Conservation (phyloP, 2,797 vertebrate genomes). For the Megaceryle alcyon region DNA sequence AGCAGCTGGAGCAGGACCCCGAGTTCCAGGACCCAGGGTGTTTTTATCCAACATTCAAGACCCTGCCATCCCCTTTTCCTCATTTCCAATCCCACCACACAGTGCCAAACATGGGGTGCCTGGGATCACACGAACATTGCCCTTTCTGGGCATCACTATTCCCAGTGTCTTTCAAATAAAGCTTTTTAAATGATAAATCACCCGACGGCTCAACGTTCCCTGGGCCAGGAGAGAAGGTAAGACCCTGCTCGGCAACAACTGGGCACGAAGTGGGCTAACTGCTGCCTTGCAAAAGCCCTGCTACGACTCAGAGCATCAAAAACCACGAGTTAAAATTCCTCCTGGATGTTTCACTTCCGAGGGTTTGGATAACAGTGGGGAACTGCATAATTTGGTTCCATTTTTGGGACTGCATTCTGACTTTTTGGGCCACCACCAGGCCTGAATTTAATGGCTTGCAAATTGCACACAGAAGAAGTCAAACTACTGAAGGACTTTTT, state of each 20-base stretch:
- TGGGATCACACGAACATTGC: not conserved
- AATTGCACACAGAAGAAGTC: not conserved
- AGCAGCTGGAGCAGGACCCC: not conserved
- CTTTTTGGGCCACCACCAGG: not conserved
- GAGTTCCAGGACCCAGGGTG: not conserved
- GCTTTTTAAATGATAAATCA: not conserved
- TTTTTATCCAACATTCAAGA: not conserved
- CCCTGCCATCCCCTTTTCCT: not conserved
- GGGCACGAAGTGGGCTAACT: not conserved
- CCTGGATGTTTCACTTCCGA: not conserved
- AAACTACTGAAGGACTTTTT: not conserved
- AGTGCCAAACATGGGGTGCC: not conserved
- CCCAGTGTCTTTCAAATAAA: not conserved
- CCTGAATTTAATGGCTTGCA: conserved; percentile 17
- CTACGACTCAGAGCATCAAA: not conserved
- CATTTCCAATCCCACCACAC: not conserved
- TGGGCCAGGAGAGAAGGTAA: not conserved
- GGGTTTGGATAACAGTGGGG: not conserved
- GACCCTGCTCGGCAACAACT: not conserved
- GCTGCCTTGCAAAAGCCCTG: not conserved
- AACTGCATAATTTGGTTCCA: conserved; percentile 2
- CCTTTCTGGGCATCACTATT: not conserved
- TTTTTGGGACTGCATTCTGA: not conserved
- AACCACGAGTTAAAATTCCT: not conserved
- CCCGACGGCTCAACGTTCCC: not conserved